These are phyloP conservation scores for Aplysia californica DNA, from an alignment of 1,140 invertebrate species.

Conservation along the genomic window DNA sequence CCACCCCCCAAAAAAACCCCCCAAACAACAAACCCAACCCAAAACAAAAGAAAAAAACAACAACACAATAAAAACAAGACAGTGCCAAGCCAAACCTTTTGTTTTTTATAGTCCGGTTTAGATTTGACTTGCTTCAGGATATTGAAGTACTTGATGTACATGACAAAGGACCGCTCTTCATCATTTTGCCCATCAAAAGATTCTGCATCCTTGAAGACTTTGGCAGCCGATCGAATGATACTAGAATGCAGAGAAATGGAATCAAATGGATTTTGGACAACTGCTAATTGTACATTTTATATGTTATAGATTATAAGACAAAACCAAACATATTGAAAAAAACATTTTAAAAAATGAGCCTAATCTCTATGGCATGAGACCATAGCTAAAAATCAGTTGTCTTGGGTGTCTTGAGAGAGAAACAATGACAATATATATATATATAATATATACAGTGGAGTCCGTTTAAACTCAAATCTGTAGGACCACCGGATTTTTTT, in stretches of 20 bases:
- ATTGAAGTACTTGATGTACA: constrained; percentile 78
- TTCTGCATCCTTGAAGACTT: constrained; percentile 73
- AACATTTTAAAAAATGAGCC: neutral
- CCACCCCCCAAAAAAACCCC: neutral
- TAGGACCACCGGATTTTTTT: too few species aligned
- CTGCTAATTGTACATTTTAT: neutral
- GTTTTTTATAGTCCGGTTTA: constrained; percentile 55
- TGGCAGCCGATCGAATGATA: constrained; percentile 67
- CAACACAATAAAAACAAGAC: too few species aligned
- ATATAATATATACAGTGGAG: too few species aligned
- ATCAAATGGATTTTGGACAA: neutral
- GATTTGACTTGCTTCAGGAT: constrained; percentile 65
- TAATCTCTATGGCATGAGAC: neutral
- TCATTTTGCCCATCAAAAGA: constrained; percentile 71
- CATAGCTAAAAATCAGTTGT: neutral
- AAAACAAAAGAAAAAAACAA: too few species aligned
- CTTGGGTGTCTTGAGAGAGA: neutral
- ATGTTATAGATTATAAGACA: neutral
- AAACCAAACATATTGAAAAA: neutral
- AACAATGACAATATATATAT: neutral
- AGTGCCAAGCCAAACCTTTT: constrained; percentile 54
- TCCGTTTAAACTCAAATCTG: too few species aligned
- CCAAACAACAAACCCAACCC: neutral
- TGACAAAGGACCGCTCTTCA: constrained; percentile 78
- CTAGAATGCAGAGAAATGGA: constrained; percentile 33